These are phyloP conservation scores for Patella vulgata DNA, from an alignment of 1,140 invertebrate genomes.

Conservation along the genomic window DNA sequence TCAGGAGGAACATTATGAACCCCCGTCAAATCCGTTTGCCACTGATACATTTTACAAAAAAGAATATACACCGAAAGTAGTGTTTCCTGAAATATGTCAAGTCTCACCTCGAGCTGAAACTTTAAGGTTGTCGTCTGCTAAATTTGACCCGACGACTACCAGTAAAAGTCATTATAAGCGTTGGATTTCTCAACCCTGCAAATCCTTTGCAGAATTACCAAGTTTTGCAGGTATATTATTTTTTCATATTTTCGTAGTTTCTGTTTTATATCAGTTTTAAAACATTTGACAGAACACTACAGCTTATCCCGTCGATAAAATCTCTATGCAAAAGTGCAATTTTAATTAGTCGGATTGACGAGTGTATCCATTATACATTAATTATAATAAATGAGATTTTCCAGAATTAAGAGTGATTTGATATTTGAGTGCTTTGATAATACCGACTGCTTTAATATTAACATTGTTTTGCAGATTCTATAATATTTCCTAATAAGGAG, in stretches of 20 bases:
- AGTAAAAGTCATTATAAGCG: conserved; percentile 57
- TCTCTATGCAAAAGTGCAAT: neutral
- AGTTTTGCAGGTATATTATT: conserved; percentile 59
- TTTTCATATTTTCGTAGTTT: too few species aligned
- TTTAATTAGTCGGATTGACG: too few species aligned
- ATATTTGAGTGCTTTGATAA: too few species aligned
- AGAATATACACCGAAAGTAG: conserved; percentile 51
- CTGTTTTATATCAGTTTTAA: neutral
- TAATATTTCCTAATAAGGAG: conserved; percentile 57
- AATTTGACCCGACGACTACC: conserved; percentile 57
- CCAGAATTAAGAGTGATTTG: too few species aligned
- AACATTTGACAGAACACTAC: neutral
- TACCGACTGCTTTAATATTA: too few species aligned
- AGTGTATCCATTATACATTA: too few species aligned
- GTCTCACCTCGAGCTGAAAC: conserved; percentile 29
- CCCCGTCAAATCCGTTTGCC: conserved; percentile 39
- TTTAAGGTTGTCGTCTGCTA: conserved; percentile 32
- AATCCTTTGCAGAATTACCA: conserved; percentile 57
- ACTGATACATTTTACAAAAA: conserved; percentile 42
- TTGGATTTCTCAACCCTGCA: conserved; percentile 52
- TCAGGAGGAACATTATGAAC: conserved; percentile 50
- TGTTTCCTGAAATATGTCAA: conserved; percentile 28
- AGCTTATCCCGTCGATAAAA: neutral
- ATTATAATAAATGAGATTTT: too few species aligned
- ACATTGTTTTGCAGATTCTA: conserved; percentile 50